Conservation (phyloP, 1,140 invertebrate genomes). For the Euwallacea similis region DNA sequence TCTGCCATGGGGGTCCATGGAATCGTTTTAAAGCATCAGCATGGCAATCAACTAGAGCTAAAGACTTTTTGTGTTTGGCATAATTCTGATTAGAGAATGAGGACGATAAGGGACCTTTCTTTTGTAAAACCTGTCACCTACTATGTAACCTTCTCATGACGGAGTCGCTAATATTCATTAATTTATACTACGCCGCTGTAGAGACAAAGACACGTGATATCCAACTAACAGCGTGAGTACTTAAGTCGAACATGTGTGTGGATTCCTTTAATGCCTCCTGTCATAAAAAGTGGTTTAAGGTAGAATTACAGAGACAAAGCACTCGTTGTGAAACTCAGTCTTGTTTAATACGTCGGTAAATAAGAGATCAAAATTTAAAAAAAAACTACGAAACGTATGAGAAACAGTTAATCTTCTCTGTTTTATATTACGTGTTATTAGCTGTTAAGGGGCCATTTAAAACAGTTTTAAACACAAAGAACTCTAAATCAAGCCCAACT, state of each 20-base stretch:
- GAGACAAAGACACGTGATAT: slow-evolving; percentile 13
- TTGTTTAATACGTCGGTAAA: slow-evolving; percentile 32
- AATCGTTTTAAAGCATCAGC: no score
- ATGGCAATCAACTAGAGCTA: no score
- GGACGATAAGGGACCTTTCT: no score
- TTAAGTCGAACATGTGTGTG: slow-evolving; percentile 35
- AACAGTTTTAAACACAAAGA: slow-evolving; percentile 13
- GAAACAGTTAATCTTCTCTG: slow-evolving; percentile 29
- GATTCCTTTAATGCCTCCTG: slow-evolving; percentile 31
- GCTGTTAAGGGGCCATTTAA: slow-evolving; percentile 23
- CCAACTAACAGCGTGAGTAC: slow-evolving; percentile 9
- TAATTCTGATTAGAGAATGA: no score
- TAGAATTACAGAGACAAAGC: slow-evolving; percentile 34
- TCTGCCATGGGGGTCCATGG: no score
- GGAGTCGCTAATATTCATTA: no score
- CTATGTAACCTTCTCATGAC: no score
- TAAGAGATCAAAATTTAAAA: slow-evolving; percentile 35
- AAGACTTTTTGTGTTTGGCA: no score
- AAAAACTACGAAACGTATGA: slow-evolving; percentile 23
- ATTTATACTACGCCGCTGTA: neutral
- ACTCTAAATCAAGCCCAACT: slow-evolving; percentile 19
- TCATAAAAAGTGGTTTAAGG: slow-evolving; percentile 37
- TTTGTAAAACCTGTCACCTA: no score
- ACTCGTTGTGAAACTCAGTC: slow-evolving; percentile 14
- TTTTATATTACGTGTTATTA: slow-evolving; percentile 23